Evolutionary conservation across 2,797 vertebrate genomes (phyloP).

Genomic region (Hyperoplus lanceolatus): DNA sequence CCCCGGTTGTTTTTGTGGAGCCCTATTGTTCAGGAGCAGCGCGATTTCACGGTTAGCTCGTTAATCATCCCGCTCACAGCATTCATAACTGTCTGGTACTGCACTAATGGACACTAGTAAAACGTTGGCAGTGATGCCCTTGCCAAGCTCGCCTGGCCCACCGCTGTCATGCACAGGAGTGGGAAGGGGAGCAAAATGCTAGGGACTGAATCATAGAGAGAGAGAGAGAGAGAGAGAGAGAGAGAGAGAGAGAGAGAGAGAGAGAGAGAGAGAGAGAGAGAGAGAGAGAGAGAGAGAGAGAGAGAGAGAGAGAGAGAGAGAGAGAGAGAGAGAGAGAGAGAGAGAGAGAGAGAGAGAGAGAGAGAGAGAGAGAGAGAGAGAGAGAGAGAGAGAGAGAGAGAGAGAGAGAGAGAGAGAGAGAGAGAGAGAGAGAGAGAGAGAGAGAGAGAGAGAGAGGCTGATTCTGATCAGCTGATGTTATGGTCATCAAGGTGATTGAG

Average conservation of each 20-base stretch:
- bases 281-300: background rate
- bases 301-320: background rate
- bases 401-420: constrained; percentile 21
- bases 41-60: constrained; percentile 80
- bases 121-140: constrained; percentile 48
- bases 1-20: constrained; percentile 75
- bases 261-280: background rate
- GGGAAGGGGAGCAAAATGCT: constrained; percentile 8
- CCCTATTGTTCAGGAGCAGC: constrained; percentile 76
- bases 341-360: constrained; percentile 21
- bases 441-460: constrained; percentile 12
- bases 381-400: constrained; percentile 15
- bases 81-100: constrained; percentile 74
- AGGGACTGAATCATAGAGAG: constrained; percentile 2
- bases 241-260: background rate
- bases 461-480: constrained; percentile 16
- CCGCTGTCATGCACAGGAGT: constrained; percentile 27
- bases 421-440: constrained; percentile 12
- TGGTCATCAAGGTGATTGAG: background rate
- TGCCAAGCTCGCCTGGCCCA: constrained; percentile 25
- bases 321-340: background rate
- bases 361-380: constrained; percentile 12
- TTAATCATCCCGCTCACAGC: constrained; percentile 74
- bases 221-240: background rate
- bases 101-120: constrained; percentile 60